Base-by-base conservation (phyloP, 30 jellyfish, hydroid and myxozoan species). In the Pelagia noctiluca region DNA sequence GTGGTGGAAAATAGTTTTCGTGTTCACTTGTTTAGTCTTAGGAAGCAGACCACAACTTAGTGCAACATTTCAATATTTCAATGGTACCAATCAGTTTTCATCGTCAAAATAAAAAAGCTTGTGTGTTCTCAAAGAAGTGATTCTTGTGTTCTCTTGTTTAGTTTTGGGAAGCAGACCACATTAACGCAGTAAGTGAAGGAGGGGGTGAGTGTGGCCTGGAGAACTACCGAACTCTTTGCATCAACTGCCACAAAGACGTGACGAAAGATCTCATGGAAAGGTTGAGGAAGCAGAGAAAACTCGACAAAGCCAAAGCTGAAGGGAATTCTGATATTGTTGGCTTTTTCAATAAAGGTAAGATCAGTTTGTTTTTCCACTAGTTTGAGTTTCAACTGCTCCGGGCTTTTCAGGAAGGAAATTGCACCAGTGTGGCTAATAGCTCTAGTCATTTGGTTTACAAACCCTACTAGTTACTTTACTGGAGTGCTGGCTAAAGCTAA, bases 141-240 rank as follows among this genome's bases (percentile, higher is more conserved):
- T n/a, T n/a, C 33, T 66, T 66, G 10, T 28, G 19, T 57, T 63
- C 8, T 88, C 53, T 54, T 73, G 31, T 75, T 25, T 70, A 90
- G 97, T 90, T 90, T 50, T 90, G 97, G 97, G 96, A 90, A 78
- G 97, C 97, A 1, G 97, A 90, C 38, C 97, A 90, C 52, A 64
- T 90, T 4, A 71, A 42, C 32, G 93, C 97, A 0, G 97, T 90
- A n/a, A 87, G 69, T 19, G 97, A 90, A 60, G 97, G 97, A 2
- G 97, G 97, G 7, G 97, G 97, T 11, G 90, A 90, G 36, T 90
- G 97, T 25, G 97, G 97, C 22, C 67, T 90, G 49, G 97, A 90
- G 24, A 90, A 90, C 52, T 90, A 90, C 54, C 46, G 97, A 42
- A 90, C 97, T 3, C 84, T 90, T 34, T 90, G 97, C 79, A 76